Evolutionary conservation across 2,113 vertebrate genomes (phyloP).

Genomic region (Blennius ocellaris): DNA sequence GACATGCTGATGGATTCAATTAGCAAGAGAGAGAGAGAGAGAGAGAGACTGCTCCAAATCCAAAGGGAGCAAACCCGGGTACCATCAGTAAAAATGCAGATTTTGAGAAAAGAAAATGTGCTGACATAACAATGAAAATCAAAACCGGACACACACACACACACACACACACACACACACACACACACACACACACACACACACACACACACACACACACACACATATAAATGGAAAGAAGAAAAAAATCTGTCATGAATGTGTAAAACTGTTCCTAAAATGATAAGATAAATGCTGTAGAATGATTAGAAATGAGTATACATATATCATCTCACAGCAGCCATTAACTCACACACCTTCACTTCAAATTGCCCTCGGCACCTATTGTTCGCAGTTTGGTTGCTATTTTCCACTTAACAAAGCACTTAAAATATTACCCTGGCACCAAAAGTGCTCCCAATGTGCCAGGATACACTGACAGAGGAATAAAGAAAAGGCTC

Average conservation of each 20-base stretch:
- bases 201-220: too few relatives aligned
- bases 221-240: too few relatives aligned
- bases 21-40: constrained; percentile 35
- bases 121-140: constrained; percentile 42
- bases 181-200: too few relatives aligned
- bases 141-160: constrained; percentile 6
- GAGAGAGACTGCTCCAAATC: constrained; percentile 1
- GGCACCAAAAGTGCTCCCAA: constrained; percentile 4
- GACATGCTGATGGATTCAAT: constrained; percentile 51
- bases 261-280: too few relatives aligned
- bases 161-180: too few relatives aligned
- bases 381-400: constrained; percentile 3
- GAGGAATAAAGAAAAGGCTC: constrained; percentile 19
- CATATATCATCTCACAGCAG: too few relatives aligned
- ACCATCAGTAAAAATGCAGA: constrained; percentile 27
- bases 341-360: too few relatives aligned
- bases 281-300: too few relatives aligned
- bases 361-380: not conserved
- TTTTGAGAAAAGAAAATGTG: constrained; percentile 19
- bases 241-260: too few relatives aligned
- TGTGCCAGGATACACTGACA: constrained; percentile 15
- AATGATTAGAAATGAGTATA: too few relatives aligned
- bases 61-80: constrained; percentile 27
- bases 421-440: not conserved
- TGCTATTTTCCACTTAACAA: constrained; percentile 13